Base-by-base conservation (phyloP, 2,888 invertebrate genomes). In the Hipparchia semele region DNA sequence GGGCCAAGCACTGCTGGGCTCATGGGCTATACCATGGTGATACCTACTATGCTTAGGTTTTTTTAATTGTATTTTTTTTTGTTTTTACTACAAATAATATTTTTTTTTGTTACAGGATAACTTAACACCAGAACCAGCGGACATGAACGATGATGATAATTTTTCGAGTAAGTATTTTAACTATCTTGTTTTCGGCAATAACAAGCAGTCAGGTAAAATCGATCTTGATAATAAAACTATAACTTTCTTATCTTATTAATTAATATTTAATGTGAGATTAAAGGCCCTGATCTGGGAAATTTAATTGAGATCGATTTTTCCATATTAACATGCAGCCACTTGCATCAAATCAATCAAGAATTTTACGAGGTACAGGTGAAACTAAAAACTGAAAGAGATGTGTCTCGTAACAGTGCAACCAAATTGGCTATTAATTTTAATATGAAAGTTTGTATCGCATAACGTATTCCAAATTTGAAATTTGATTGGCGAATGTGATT, bases 91-190 rank as follows among this genome's bases (percentile, higher is more conserved):
- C 33, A 60, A 2, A 60, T 1, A 23, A 12, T 7, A n/a, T 9
- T 65, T 33, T 6, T 65, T 53, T 33, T 65, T 92, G 89, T 96
- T 96, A 8, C 95, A 96, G 96, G 96, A 96, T 83, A 96, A 96
- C 82, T 89, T 96, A 79, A 96, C 96, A 54, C 95, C 96, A 49
- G 96, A 96, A 83, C 96, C 96, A 8, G 92, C 94, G 4, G 96
- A 96, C 80, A 95, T 95, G 88, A 95, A 94, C 79, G 96, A 96
- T 79, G 96, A 96, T 78, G 96, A 96, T 80, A 96, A 96, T 81
- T 96, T 95, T 84, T 93, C 96, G 84, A 96, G 96, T 96, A 91
- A 95, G 95, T 91, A 78, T 68, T 54, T n/a, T 54, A 13, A 13
- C n/a, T 56, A 56, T 7, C 56, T 56, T 13, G n/a, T 2, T 23